A percentile compares a stretch with the other conserved stretches of the same genome.
Conservation (phyloP, 1,140 invertebrate species). For the Ruditapes philippinarum region DNA sequence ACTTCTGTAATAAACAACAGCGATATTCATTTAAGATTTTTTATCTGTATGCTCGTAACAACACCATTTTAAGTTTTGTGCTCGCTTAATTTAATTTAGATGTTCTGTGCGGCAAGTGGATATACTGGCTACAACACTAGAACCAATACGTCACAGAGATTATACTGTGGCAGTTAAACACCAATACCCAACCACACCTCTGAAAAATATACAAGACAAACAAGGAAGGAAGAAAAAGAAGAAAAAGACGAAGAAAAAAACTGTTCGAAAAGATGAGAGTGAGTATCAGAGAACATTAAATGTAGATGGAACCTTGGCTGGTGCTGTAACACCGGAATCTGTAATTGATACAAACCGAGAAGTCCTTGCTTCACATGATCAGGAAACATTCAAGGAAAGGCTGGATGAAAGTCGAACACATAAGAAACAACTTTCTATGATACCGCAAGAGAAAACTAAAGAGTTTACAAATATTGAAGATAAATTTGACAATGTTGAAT, state of each 20-base stretch:
- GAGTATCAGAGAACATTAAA: constrained; percentile 5
- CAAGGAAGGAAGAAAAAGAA: constrained; percentile 50
- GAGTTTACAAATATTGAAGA: constrained; percentile 11
- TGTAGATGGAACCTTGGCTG: constrained; percentile 48
- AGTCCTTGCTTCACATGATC: constrained; percentile 11
- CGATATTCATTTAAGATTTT: no score
- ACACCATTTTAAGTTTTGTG: no score
- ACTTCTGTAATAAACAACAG: no score
- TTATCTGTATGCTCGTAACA: no score
- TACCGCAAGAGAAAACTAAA: constrained; percentile 38
- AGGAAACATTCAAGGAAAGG: not conserved
- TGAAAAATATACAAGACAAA: constrained; percentile 65
- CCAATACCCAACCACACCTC: constrained; percentile 76
- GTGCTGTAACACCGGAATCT: constrained; percentile 45
- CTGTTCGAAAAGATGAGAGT: not conserved
- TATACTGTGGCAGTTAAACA: constrained; percentile 74
- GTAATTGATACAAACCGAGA: constrained; percentile 17
- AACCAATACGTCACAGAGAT: constrained; percentile 83
- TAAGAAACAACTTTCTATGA: constrained; percentile 5
- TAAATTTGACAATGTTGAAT: constrained; percentile 26
- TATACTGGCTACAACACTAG: constrained; percentile 81
- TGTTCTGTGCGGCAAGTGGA: constrained; percentile 80
- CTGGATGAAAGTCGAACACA: not conserved
- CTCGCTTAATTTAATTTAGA: constrained; percentile 55
- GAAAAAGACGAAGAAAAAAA: constrained; percentile 45